Evolutionary conservation across 2,797 vertebrate genomes (phyloP).

Genomic region (Eutrigla gurnardus): DNA sequence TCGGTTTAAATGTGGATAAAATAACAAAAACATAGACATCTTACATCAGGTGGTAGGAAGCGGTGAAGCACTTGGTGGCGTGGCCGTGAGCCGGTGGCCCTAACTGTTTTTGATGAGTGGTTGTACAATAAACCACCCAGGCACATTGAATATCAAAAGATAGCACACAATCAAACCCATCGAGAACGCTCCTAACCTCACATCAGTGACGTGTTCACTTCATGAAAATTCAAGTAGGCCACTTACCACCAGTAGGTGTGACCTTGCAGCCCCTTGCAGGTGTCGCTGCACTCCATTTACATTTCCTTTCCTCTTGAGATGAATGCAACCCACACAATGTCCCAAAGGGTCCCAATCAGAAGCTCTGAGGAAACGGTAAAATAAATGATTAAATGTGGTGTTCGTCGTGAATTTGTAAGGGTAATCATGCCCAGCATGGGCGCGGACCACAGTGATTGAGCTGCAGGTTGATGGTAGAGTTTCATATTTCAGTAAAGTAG

Average conservation of each 20-base stretch:
- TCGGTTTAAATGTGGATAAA: not conserved
- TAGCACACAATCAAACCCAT: not conserved
- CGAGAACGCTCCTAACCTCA: conserved; percentile 15
- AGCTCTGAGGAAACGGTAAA: not conserved
- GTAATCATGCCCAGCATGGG: not conserved
- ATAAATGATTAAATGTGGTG: not conserved
- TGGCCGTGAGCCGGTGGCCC: not conserved
- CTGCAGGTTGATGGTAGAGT: conserved; percentile 19
- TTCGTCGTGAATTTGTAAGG: conserved; percentile 16
- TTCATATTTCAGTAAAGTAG: conserved; percentile 10
- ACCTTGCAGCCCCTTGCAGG: conserved; percentile 39
- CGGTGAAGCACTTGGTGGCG: not conserved
- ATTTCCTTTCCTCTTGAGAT: conserved; percentile 12
- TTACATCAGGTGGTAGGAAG: not conserved
- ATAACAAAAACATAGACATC: not conserved
- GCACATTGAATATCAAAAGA: not conserved
- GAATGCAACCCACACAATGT: conserved; percentile 3
- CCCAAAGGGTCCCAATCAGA: conserved; percentile 5
- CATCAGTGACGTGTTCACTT: conserved; percentile 31
- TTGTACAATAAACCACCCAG: not conserved
- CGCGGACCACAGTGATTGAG: not conserved
- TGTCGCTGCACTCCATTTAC: conserved; percentile 18
- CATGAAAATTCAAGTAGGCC: conserved; percentile 36
- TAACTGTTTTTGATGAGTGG: not conserved
- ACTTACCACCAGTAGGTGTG: conserved; percentile 36